Evolutionary conservation across 2,797 vertebrate species (phyloP).

Genomic region (Somateria mollissima): DNA sequence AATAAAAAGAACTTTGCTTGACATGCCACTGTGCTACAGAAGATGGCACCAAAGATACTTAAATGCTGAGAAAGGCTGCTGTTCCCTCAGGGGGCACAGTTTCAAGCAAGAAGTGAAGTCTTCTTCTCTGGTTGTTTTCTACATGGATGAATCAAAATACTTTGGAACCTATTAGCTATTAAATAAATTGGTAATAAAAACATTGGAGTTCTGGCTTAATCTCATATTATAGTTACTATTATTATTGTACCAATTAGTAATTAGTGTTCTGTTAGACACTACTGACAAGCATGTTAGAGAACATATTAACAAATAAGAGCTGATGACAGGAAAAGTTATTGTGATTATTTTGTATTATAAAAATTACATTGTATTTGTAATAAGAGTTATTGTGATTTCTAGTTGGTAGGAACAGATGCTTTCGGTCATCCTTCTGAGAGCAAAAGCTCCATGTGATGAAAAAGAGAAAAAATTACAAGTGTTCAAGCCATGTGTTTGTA

Average conservation of each 20-base stretch:
- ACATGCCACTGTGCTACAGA: constrained; percentile 6
- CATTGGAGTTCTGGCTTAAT: not conserved
- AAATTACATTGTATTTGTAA: not conserved
- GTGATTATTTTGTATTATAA: too few relatives aligned
- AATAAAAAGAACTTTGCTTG: not conserved
- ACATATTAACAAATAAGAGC: not conserved
- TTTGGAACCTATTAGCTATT: not conserved
- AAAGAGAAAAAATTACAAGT: not conserved
- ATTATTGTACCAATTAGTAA: not conserved
- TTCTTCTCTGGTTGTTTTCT: not conserved
- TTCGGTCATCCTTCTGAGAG: not conserved
- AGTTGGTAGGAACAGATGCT: not conserved
- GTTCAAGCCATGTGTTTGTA: not conserved
- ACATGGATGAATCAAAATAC: fast-evolving
- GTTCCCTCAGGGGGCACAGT: not conserved
- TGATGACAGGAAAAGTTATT: not conserved
- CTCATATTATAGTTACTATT: not conserved
- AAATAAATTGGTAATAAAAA: not conserved
- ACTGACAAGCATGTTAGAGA: not conserved
- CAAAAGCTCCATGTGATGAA: not conserved
- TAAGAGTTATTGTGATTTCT: not conserved
- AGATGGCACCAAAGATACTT: constrained; percentile 64
- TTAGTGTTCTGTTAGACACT: not conserved
- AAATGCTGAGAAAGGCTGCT: not conserved
- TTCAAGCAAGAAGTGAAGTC: not conserved